A percentile compares a stretch with the other conserved stretches of the same genome.
These are phyloP conservation scores for Entomobrya proxima DNA, from an alignment of 2,888 invertebrate genomes.

Conservation along the genomic window DNA sequence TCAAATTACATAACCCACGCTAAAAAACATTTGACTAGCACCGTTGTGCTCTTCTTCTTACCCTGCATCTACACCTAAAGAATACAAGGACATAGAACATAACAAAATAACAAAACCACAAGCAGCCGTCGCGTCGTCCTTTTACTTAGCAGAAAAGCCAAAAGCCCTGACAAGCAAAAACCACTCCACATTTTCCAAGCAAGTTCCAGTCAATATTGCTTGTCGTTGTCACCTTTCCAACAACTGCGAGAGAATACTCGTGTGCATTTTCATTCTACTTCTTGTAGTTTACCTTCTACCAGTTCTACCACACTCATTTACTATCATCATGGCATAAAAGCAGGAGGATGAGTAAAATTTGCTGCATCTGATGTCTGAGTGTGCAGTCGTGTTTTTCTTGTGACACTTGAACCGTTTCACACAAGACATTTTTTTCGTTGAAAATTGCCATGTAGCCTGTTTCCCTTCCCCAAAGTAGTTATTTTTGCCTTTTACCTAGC, in stretches of 20 bases:
- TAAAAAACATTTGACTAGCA: too few species aligned
- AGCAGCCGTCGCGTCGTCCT: background rate
- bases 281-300: background rate
- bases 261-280: background rate
- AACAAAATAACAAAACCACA: constrained; percentile 3
- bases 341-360: too few species aligned
- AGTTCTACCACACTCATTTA: background rate
- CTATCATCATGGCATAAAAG: background rate
- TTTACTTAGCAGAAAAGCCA: background rate
- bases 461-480: too few species aligned
- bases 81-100: too few species aligned
- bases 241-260: too few species aligned
- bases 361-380: too few species aligned
- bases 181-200: background rate
- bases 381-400: too few species aligned
- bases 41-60: background rate
- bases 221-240: constrained; percentile 30
- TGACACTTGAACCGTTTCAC: too few species aligned
- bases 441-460: too few species aligned
- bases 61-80: too few species aligned
- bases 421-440: too few species aligned
- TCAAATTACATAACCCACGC: background rate
- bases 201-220: constrained; percentile 11
- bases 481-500: too few species aligned
- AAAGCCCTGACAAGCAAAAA: background rate